Base-by-base conservation (phyloP, 2,888 invertebrate species). In the Byasa hedistus region DNA sequence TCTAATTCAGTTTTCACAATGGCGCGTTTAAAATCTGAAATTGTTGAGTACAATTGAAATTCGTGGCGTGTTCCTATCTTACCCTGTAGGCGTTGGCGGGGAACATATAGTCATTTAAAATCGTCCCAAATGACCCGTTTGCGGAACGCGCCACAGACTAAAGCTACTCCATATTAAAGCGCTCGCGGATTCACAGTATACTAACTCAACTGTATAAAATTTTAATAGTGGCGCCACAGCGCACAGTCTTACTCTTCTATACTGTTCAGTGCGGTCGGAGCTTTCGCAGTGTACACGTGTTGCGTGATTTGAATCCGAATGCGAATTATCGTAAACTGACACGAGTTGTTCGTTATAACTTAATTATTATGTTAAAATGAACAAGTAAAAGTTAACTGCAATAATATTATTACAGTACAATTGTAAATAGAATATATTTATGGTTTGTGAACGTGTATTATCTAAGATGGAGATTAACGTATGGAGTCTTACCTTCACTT, bases 401-500 rank as follows among this genome's bases (percentile, higher is more conserved):
- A 24, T 55, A 17, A 12, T 23, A 17, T 22, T 55, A 55, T 22
- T 23, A 3, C 3, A 17, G 23, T 24, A 23, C 23, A 24, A 55
- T 23, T 57, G 10, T 21, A 21, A 57, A 36, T 36, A 57, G 12
- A 55, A 15, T 65, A 68, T 73, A 70, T 69, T 68, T 66, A 59
- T 69, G 76, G 78, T 68, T 76, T 81, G 61, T 66, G 66, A 44
- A 3, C 48, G 65, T 66, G 65, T 57, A 70, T 70, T 64, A 62
- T 66, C 67, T 65, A 83, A 76, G 73, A 87, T 87, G 87, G 74
- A 77, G 63, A 76, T 78, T 72, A 79, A 81, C 79, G 75, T 82
- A 65, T 48, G 48, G 48, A 48, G 48, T 48, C 69, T 76, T 57
- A 71, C 69, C 61, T 77, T 84, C 73, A 74, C 75, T 63, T 76